Percentiles rank a stretch among this genome's conserved stretches.
Conservation (phyloP, 2,888 invertebrate genomes). For the Drosophila mimetica region DNA sequence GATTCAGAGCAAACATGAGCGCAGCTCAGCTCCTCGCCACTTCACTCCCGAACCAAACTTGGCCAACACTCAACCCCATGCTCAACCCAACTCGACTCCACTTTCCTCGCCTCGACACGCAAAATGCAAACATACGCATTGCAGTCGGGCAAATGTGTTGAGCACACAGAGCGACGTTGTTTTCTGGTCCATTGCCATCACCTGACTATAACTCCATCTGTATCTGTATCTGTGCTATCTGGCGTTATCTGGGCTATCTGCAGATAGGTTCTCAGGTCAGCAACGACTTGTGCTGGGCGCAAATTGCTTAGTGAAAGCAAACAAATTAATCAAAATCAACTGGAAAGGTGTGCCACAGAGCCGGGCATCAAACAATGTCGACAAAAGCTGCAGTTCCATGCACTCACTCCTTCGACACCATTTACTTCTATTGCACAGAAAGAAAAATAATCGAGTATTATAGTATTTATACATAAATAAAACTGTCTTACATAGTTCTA, state of each 20-base stretch:
- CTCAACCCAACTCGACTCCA: constrained; percentile 23
- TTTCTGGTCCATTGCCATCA: constrained; percentile 64
- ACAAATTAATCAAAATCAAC: constrained; percentile 77
- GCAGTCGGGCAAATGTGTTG: constrained; percentile 71
- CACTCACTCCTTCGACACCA: background rate
- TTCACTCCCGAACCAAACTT: constrained; percentile 5
- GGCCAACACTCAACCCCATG: background rate
- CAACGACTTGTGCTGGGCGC: constrained; percentile 36
- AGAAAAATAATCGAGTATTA: constrained; percentile 10
- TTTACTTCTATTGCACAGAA: background rate
- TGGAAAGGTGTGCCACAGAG: constrained; percentile 54
- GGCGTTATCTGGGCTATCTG: constrained; percentile 14
- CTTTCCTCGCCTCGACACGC: constrained; percentile 43
- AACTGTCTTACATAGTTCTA: no score
- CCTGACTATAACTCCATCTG: constrained; percentile 62
- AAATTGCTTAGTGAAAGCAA: constrained; percentile 72
- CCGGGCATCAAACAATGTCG: constrained; percentile 47
- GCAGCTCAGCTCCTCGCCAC: constrained; percentile 4
- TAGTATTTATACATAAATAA: no score
- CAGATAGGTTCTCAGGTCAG: constrained; percentile 4
- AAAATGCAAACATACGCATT: constrained; percentile 74
- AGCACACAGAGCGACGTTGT: constrained; percentile 49
- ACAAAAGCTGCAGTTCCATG: constrained; percentile 17
- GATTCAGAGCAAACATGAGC: constrained; percentile 39
- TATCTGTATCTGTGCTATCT: constrained; percentile 42